Percentiles rank a stretch among this genome's conserved stretches.
These are phyloP conservation scores for Crypturellus undulatus DNA, from an alignment of 2,113 vertebrate genomes.

Conservation along the genomic window DNA sequence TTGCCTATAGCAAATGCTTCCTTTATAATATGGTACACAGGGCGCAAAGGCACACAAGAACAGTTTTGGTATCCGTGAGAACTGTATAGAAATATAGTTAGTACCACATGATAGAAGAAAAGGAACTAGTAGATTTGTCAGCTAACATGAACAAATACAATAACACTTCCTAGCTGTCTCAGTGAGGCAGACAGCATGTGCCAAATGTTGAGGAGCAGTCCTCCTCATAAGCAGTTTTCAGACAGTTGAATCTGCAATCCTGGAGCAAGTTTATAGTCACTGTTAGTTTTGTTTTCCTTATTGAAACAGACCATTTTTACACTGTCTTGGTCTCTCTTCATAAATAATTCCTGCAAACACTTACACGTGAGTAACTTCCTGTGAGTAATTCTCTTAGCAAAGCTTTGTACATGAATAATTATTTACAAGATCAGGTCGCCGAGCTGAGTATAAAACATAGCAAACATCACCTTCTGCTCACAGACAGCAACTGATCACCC, in stretches of 20 bases:
- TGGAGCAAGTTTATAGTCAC: not conserved
- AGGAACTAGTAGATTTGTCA: not conserved
- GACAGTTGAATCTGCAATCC: not conserved
- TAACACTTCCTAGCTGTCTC: not conserved
- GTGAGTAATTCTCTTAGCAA: not conserved
- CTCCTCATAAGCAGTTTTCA: not conserved
- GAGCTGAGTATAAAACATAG: not conserved
- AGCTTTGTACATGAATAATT: not conserved
- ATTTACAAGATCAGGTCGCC: not conserved
- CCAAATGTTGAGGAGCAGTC: not conserved
- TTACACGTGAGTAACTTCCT: not conserved
- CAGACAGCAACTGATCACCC: not conserved
- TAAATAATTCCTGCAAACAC: conserved; percentile 18
- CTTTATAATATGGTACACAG: not conserved
- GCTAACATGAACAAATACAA: not conserved
- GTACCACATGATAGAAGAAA: not conserved
- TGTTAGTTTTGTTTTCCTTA: not conserved
- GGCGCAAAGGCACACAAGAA: not conserved
- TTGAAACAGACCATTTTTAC: not conserved
- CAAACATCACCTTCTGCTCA: not conserved
- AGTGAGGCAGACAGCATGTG: not conserved
- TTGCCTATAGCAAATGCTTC: not conserved
- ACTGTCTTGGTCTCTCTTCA: not conserved
- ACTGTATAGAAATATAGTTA: not conserved
- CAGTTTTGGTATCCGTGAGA: not conserved